Base-by-base conservation (phyloP, 2,797 vertebrate genomes). In the Cryptoblepharus egeriae region DNA sequence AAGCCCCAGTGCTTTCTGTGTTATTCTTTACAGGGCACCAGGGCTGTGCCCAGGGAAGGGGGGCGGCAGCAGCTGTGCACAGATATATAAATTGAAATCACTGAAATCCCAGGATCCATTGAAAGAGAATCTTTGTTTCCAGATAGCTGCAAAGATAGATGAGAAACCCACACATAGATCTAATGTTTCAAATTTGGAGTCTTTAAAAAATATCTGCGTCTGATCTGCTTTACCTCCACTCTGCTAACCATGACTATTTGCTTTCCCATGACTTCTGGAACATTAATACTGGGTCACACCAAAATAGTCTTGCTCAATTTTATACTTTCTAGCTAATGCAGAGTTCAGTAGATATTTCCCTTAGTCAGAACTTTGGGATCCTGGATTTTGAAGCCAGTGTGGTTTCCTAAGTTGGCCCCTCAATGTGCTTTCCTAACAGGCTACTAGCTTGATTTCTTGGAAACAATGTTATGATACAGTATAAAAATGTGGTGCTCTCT, bases 151-250 rank as follows among this genome's bases (percentile, higher is more conserved):
- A 30, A 30, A 73, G 52, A 73, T 57, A 32, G 71, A 73, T 55
- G 9, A 73, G n/a, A 88, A 88, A 82, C 71, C 13, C 9, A 37
- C 7, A 68, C 15, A 39, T n/a, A 79, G 26, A 78, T 30, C 16
- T 79, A 74, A 32, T 69, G 35, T 55, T 52, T 15, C 77, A 80
- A 22, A 45, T 9, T 57, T 79, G 24, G 3, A 68, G 83, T 85
- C 26, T 79, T 82, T 88, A 73, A 78, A 79, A 22, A 82, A 26
- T n/a, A n/a, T 15, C 70, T 78, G 52, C 71, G 74, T 75, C 49
- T 63, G 72, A 71, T 69, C 12, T 35, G 42, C 10, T 55, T 3
- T 2, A 65, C 67, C 37, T 2, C 5, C 85, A 82, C 67, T 4
- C 52, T 71, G 8, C 6, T 15, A 83, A 68, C 76, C 81, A 57